These are phyloP conservation scores for Idaea aversata DNA, from an alignment of 2,888 invertebrate genomes.

Conservation along the genomic window DNA sequence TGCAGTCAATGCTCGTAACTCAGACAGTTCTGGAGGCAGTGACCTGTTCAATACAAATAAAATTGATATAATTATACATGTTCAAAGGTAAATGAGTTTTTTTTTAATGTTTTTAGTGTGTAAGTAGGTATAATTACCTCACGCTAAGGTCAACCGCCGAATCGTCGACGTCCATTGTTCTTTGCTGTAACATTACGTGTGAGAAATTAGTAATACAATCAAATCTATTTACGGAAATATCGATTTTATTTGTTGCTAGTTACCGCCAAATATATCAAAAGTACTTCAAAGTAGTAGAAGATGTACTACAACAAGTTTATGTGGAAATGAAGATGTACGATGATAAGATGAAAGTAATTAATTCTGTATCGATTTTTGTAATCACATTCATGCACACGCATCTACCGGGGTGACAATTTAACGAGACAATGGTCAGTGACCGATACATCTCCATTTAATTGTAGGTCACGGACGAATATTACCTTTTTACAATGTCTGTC, in stretches of 20 bases:
- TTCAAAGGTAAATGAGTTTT: slow-evolving; percentile 23
- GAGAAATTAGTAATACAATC: slow-evolving; percentile 45
- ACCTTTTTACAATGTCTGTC: slow-evolving; percentile 18
- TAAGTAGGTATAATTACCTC: slow-evolving; percentile 75
- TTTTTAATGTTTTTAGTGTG: slow-evolving; percentile 14
- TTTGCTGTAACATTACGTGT: slow-evolving; percentile 47
- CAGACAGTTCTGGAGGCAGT: slow-evolving; percentile 77
- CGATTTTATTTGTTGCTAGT: slow-evolving; percentile 12
- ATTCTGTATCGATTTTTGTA: slow-evolving; percentile 22
- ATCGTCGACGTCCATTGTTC: slow-evolving; percentile 93
- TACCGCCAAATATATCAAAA: not conserved
- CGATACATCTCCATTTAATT: slow-evolving; percentile 8
- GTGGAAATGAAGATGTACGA: not conserved
- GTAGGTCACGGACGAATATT: slow-evolving; percentile 25
- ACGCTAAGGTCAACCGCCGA: slow-evolving; percentile 94
- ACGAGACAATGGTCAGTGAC: slow-evolving; percentile 29
- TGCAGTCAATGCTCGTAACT: slow-evolving; percentile 81
- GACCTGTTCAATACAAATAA: slow-evolving; percentile 48
- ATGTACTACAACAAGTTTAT: not conserved
- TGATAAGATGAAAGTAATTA: not conserved
- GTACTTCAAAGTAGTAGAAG: not conserved
- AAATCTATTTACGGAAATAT: slow-evolving; percentile 19
- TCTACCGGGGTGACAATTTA: slow-evolving; percentile 47
- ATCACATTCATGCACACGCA: slow-evolving; percentile 51
- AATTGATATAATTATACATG: slow-evolving; percentile 11